Conservation (phyloP, 2,113 vertebrate species). For the Anarrhichthys ocellatus region DNA sequence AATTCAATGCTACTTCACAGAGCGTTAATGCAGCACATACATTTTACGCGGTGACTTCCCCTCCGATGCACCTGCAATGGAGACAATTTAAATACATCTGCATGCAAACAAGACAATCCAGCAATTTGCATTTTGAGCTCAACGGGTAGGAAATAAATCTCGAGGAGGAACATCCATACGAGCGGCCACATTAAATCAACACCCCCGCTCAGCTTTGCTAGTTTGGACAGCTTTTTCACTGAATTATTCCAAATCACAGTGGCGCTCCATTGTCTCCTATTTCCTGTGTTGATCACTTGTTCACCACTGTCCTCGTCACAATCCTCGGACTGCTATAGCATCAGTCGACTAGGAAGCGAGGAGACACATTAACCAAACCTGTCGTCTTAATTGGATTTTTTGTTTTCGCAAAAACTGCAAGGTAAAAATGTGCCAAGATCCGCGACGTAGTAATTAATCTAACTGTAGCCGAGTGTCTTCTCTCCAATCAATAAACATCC, state of each 20-base stretch:
- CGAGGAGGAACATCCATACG: conserved; percentile 30
- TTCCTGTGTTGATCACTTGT: conserved; percentile 16
- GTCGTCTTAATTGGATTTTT: conserved; percentile 35
- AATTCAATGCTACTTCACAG: background rate
- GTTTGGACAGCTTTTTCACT: conserved; percentile 18
- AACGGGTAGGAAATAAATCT: conserved; percentile 52
- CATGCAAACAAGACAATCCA: conserved; percentile 58
- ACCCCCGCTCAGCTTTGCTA: conserved; percentile 1
- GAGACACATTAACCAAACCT: conserved; percentile 32
- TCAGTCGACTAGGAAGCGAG: conserved; percentile 1
- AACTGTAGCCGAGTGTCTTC: background rate
- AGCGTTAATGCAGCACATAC: background rate
- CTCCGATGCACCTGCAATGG: conserved; percentile 39
- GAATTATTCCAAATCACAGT: conserved; percentile 12
- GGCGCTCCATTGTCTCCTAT: conserved; percentile 28
- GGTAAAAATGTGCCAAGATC: conserved; percentile 34
- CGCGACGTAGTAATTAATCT: conserved; percentile 36
- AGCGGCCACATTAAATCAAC: conserved; percentile 48
- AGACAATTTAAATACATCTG: conserved; percentile 56
- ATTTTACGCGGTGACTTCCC: conserved; percentile 13
- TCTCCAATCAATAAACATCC: background rate
- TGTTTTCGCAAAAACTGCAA: conserved; percentile 24
- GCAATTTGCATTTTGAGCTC: conserved; percentile 57
- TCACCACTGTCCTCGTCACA: conserved; percentile 6
- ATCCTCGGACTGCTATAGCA: background rate